A percentile compares a stretch with the other conserved stretches of the same genome.
Conservation (phyloP, 2,888 invertebrate species). For the Mongoloraphidia duomilia region DNA sequence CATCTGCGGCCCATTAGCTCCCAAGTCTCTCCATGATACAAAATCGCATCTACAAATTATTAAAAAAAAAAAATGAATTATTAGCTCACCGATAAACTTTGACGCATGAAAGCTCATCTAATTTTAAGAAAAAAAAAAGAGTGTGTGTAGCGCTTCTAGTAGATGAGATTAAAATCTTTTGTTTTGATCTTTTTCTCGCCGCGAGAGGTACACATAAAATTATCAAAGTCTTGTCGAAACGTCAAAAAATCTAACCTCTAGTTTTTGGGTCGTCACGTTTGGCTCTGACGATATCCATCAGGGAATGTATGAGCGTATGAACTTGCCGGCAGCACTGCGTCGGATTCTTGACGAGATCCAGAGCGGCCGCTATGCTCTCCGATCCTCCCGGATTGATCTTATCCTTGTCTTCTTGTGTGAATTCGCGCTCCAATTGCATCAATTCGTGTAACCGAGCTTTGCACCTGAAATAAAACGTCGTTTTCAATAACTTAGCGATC, state of each 20-base stretch:
- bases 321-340: constrained; percentile 85
- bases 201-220: no score
- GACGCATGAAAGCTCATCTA: no score
- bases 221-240: no score
- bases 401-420: constrained; percentile 68
- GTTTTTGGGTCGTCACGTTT: constrained; percentile 83
- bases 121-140: no score
- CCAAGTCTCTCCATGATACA: constrained; percentile 99
- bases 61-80: constrained; percentile 3
- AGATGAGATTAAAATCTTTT: no score
- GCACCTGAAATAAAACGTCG: constrained; percentile 46
- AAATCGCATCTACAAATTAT: constrained; percentile 54
- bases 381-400: constrained; percentile 86
- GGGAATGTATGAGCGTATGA: constrained; percentile 69
- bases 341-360: constrained; percentile 94
- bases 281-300: constrained; percentile 70
- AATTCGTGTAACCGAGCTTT: constrained; percentile 88
- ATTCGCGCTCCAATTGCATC: constrained; percentile 80
- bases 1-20: constrained; percentile 94
- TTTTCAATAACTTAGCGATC: background rate
- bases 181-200: no score
- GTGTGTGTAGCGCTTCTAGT: no score
- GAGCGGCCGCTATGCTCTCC: constrained; percentile 79
- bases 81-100: no score
- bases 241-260: constrained; percentile 40